phyloP scores from a whole-genome alignment of 2,113 vertebrate species.

The Ariopsis seemanni region DNA sequence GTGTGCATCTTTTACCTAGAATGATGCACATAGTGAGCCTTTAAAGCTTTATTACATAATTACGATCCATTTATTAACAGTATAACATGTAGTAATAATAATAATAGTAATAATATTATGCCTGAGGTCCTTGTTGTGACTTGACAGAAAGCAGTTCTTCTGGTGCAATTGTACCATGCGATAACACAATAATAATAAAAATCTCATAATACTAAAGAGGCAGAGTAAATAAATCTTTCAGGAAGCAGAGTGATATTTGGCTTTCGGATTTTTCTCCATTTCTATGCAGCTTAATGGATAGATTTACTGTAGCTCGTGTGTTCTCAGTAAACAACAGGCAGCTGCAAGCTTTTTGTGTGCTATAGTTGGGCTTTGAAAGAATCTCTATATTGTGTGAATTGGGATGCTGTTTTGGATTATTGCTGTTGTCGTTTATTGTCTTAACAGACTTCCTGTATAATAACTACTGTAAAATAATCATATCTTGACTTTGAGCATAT shows the following conservation, averaged over 20 bases:
- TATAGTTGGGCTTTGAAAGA: not conserved
- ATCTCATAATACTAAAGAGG: not conserved
- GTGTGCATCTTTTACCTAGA: not conserved
- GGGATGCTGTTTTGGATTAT: not conserved
- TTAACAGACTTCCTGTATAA: not conserved
- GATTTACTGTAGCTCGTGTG: constrained; percentile 21
- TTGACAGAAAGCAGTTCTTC: too few species aligned
- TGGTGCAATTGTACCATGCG: too few species aligned
- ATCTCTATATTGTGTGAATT: not conserved
- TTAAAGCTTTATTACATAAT: not conserved
- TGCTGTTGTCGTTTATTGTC: not conserved
- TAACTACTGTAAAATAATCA: not conserved
- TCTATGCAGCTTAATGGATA: constrained; percentile 3
- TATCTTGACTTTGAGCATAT: not conserved
- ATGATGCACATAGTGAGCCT: not conserved
- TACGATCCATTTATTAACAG: not conserved
- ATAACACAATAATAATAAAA: not conserved
- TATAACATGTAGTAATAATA: too few species aligned
- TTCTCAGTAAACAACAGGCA: constrained; percentile 7
- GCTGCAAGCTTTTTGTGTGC: not conserved
- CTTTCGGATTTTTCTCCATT: not conserved
- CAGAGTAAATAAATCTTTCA: too few species aligned
- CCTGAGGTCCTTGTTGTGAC: too few species aligned
- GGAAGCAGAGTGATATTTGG: too few species aligned
- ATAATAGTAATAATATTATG: too few species aligned